Base-by-base conservation (phyloP, 2,797 vertebrate species). In the Uromys caudimaculatus region DNA sequence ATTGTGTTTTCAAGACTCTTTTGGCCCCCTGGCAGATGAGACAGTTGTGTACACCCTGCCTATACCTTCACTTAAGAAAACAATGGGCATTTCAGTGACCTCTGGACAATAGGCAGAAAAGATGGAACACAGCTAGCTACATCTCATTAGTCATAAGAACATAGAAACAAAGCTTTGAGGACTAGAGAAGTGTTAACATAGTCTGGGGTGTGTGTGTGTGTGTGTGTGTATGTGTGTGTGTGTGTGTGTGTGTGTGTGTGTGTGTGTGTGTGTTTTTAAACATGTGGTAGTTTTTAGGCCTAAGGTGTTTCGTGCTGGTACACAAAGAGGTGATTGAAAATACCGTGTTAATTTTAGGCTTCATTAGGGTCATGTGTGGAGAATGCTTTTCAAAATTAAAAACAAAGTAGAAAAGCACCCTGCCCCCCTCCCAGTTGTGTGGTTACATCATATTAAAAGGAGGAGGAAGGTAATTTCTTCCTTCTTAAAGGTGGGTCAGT, bases 311-410 rank as follows among this genome's bases (percentile, higher is more conserved):
- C 52, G 71, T 94, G 84, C 77, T 94, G 62, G 78, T 13, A 14
- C 95, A 95, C 88, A 94, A 79, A 90, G 83, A 96, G 94, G 71
- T 86, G 93, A 95, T 93, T 97, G 96, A 96, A 94, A 95, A 96
- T 73, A 73, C 64, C 78, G 75, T 89, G 64, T 96, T 97, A 97
- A 97, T 97, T 98, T 97, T 94, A 97, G 87, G 95, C 93, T 93
- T 97, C 93, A 96, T 97, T 97, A 97, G 94, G 92, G 86, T 94
- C 21, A 35, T 92, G 73, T 83, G 21, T 93, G 21, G 89, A 95
- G 92, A 97, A 85, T 94, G 69, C 47, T 89, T 94, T 95, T 95
- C 86, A 96, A 83, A 96, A 95, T 96, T 77, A 96, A 95, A 96
- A 96, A 64, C 79, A 93, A 96, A 93, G 21, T 94, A 38, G 75